A percentile compares a stretch with the other conserved stretches of the same genome.
These are phyloP conservation scores for Halesus radiatus DNA, from an alignment of 1,140 invertebrate species.

Conservation along the genomic window DNA sequence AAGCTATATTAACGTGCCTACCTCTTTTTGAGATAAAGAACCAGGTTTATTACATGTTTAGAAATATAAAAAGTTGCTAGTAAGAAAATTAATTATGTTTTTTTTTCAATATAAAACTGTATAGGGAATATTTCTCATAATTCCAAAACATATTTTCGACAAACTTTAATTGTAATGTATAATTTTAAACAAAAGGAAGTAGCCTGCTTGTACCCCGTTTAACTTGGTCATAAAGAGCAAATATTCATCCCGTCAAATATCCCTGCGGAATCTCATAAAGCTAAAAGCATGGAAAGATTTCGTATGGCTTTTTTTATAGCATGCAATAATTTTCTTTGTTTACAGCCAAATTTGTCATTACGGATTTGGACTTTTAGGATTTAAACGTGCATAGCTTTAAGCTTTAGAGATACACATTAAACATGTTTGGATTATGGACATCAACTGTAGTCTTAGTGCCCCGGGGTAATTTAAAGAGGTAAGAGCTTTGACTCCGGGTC, in stretches of 20 bases:
- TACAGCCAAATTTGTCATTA: conserved; percentile 49
- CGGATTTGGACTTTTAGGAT: conserved; percentile 40
- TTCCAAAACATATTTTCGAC: no score
- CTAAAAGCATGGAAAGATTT: conserved; percentile 52
- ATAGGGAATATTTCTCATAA: no score
- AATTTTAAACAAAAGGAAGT: background rate
- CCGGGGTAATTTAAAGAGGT: background rate
- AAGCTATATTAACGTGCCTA: no score
- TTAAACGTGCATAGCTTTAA: conserved; percentile 7
- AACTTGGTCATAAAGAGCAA: conserved; percentile 45
- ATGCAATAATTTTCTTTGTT: conserved; percentile 51
- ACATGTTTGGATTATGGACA: background rate
- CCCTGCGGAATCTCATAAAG: conserved; percentile 38
- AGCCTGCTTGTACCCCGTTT: background rate
- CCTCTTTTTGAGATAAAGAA: no score
- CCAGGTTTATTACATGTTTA: no score
- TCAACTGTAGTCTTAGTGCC: background rate
- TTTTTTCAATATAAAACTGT: no score
- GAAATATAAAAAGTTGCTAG: no score
- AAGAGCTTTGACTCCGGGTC: no score
- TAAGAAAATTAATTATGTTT: no score
- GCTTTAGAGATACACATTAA: conserved; percentile 13
- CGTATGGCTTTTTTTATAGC: conserved; percentile 46
- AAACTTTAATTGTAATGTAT: background rate
- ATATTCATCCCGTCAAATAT: conserved; percentile 43